Evolutionary conservation across 2,888 invertebrate genomes (phyloP), one percentile per base, ranked within the genome.

Genomic region (Neocrepidodera transversa): DNA sequence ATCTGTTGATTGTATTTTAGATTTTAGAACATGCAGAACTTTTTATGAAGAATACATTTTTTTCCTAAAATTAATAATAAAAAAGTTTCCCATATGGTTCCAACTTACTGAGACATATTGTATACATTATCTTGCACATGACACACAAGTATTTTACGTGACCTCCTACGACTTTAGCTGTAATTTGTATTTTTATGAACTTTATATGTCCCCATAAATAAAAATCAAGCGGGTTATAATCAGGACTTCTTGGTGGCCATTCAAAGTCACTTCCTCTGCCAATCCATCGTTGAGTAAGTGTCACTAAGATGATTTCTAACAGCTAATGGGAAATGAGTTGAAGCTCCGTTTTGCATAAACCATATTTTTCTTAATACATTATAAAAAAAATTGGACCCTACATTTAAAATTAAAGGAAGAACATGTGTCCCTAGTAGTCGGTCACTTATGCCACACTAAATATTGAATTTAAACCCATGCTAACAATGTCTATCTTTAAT

Each of bases 381-480:
- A 28, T 28, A 35, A 35, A 35, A 35, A 5, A 13, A 13, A 13
- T n/a, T 10, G 8, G 35, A 35, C 2, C 4, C 3, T 11, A 3
- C 13, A 35, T 11, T 13, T 13, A 11, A 35, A 35, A 5, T 35
- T 35, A 5, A 5, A 35, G 35, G 35, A 35, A 35, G 14, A 45
- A 26, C 32, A 48, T 5, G 20, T 11, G 47, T 5, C 1, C 11
- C 28, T 28, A 48, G n/a, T 26, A 48, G 28, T 32, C 14, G 35
- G 18, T 32, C 30, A 5, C 14, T 48, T 4, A 48, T n/a, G 17
- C 48, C 28, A 48, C 16, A 28, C 17, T 32, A 48, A 30, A 32
- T 18, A 48, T 48, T 48, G 7, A 48, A 17, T 35, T 48, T 48
- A 35, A 48, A 14, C 11, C 6, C 30, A 30, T 48, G 30, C 16